A percentile compares a stretch with the other conserved stretches of the same genome.
These are phyloP conservation scores for Sarcophaga variegata DNA, from an alignment of 2,888 invertebrate species.

Conservation along the genomic window DNA sequence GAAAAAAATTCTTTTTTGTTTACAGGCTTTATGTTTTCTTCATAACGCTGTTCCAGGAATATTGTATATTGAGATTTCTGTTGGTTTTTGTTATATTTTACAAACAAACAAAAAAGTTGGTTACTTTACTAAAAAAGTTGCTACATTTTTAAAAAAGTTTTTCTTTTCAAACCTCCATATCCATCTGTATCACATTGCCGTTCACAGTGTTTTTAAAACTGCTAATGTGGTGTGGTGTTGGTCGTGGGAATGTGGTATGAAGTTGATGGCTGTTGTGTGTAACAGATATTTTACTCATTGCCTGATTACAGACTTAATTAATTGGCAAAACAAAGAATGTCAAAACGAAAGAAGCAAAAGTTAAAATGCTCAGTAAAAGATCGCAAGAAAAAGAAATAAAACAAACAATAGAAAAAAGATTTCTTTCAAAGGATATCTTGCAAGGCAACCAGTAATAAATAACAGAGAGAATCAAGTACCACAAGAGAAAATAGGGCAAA, in stretches of 20 bases:
- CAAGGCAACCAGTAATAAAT: no score
- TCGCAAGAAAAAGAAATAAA: neutral
- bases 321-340: conserved; percentile 48
- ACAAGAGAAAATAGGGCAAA: no score
- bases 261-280: neutral
- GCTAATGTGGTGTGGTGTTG: neutral
- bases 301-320: conserved; percentile 65
- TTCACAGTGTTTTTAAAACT: neutral
- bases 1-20: neutral
- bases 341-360: conserved; percentile 1
- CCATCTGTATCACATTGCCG: neutral
- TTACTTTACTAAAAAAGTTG: neutral
- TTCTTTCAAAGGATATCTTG: no score
- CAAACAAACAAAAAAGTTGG: conserved; percentile 16
- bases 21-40: conserved; percentile 11
- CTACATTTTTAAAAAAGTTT: neutral
- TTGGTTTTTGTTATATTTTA: conserved; percentile 14
- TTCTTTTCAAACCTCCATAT: neutral
- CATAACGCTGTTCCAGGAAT: neutral
- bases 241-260: neutral
- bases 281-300: conserved; percentile 57
- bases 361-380: neutral
- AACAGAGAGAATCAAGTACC: no score
- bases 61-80: conserved; percentile 11
- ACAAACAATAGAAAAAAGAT: conserved; percentile 3